Base-by-base conservation (phyloP, 2,888 invertebrate species). In the Malachius bipustulatus region DNA sequence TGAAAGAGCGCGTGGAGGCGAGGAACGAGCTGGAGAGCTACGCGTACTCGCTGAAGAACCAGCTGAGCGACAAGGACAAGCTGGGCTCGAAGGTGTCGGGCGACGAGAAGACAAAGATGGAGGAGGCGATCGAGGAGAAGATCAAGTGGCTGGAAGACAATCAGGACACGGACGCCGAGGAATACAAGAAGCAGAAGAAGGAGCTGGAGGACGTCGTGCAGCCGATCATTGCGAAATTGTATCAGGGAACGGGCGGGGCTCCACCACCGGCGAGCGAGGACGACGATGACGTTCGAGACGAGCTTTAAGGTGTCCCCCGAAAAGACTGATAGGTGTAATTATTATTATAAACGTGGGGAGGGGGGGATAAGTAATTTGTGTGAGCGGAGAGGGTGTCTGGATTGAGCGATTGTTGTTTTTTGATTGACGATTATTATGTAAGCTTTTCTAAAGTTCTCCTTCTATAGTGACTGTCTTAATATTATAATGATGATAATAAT, bases 71-170 rank as follows among this genome's bases (percentile, higher is more conserved):
- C 60, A 97, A 97, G 65, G 96, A 96, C 51, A 97, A 97, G 62
- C 76, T 97, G 38, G 97, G 96, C 26, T 77, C 88, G 34, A 98
- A 96, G 63, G 64, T 75, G 28, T 79, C 77, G 38, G 88, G 83
- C 14, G 83, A 85, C 0, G 97, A 98, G 49, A 97, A 96, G 63
- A 66, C 80, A 4, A 94, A 88, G 57, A 87, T 98, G 76, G 91
- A 94, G 57, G 81, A 83, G 51, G 90, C 87, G n/a, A 84, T 97
- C 46, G 93, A 96, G 40, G 93, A 89, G 49, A 82, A 90, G 47
- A 96, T 98, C 62, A 91, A 94, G 56, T 98, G 97, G 97, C 69
- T 98, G 44, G 96, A 98, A 63, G 82, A 84, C 48, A 94, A 98
- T 65, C 82, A 82, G 53, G 91, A 93, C 52, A 84, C 87, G 0